Percentiles rank a stretch among this genome's conserved stretches.
phyloP scores from a whole-genome alignment of 2,797 vertebrate species.

The Coregonus sp. region DNA sequence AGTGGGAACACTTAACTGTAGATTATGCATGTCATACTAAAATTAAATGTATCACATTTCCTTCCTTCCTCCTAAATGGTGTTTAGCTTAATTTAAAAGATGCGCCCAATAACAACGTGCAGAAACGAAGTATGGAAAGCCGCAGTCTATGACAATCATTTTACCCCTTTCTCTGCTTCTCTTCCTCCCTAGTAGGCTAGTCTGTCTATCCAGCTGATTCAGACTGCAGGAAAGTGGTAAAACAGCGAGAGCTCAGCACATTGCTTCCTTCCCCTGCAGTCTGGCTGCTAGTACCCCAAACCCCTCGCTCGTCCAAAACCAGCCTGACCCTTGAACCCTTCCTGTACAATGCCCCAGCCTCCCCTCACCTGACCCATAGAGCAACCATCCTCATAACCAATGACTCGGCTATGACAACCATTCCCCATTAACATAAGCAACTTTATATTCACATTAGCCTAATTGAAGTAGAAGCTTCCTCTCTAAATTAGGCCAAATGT shows the following conservation, averaged over 20 bases:
- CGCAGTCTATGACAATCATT: background rate
- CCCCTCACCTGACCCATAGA: background rate
- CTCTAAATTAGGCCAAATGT: conserved; percentile 8
- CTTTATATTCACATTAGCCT: background rate
- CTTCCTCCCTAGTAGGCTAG: background rate
- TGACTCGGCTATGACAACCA: conserved; percentile 27
- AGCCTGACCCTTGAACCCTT: conserved; percentile 13
- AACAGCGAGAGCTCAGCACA: conserved; percentile 24
- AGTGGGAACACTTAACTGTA: too few relatives aligned
- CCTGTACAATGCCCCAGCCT: background rate
- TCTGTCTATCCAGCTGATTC: background rate
- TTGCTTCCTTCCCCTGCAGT: conserved; percentile 31
- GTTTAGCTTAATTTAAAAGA: background rate
- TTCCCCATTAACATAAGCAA: background rate
- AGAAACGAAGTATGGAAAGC: background rate
- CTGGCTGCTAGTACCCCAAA: conserved; percentile 26
- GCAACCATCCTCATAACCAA: background rate
- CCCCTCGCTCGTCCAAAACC: conserved; percentile 14
- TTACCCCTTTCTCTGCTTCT: too few relatives aligned
- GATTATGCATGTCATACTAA: background rate
- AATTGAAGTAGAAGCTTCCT: background rate
- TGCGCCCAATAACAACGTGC: background rate
- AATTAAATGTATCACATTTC: background rate
- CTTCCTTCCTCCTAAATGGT: background rate
- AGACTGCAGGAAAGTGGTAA: conserved; percentile 23